A percentile compares a stretch with the other conserved stretches of the same genome.
phyloP scores from a whole-genome alignment of 2,888 invertebrate species.

The Dioctria linearis region DNA sequence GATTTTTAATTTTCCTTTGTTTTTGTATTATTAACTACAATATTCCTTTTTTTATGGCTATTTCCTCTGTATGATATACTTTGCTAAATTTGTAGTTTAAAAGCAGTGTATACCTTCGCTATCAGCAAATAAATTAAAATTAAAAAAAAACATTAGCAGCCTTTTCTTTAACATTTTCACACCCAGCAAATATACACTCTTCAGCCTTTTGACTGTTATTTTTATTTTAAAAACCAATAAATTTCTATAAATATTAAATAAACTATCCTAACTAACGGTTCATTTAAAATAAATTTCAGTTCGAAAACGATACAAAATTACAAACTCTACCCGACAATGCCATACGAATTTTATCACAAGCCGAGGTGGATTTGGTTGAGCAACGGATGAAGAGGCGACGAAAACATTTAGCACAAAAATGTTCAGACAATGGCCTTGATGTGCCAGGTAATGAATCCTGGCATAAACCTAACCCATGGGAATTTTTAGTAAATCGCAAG shows the following conservation, averaged over 20 bases:
- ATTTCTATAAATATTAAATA: neutral
- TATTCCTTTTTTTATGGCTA: no score
- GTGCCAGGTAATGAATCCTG: constrained; percentile 69
- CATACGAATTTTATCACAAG: constrained; percentile 67
- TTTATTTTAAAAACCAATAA: no score
- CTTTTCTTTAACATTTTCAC: no score
- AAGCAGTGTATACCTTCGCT: no score
- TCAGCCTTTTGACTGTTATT: no score
- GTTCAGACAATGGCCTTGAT: constrained; percentile 69
- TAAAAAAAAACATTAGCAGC: no score
- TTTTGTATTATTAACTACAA: no score
- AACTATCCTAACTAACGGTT: neutral
- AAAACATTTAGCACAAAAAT: constrained; percentile 69
- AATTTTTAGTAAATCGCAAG: constrained; percentile 85
- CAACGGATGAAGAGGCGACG: constrained; percentile 69
- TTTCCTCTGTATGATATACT: no score
- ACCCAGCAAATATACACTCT: no score
- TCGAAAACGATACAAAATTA: constrained; percentile 69
- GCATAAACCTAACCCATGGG: constrained; percentile 85
- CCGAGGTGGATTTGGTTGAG: constrained; percentile 69
- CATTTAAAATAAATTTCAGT: constrained; percentile 61
- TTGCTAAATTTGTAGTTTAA: no score
- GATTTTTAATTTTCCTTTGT: no score
- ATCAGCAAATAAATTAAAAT: no score
- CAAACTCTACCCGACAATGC: constrained; percentile 69